Base-by-base conservation (phyloP, 2,888 invertebrate species). In the Amphipoea lucens region DNA sequence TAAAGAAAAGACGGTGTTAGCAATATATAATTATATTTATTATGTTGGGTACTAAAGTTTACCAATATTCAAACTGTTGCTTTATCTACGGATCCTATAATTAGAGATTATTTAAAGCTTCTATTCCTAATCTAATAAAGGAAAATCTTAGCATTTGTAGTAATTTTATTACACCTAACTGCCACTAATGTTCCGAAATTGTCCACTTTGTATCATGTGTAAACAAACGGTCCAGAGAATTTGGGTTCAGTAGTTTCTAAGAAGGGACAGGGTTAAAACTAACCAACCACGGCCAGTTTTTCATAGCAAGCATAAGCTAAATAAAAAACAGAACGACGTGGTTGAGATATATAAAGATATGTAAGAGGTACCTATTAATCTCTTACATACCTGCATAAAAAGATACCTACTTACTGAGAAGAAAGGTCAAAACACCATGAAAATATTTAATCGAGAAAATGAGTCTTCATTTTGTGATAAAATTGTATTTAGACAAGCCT, bases 241-340 rank as follows among this genome's bases (percentile, higher is more conserved):
- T 92, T 94, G 86, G 91, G 94, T 94, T 93, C 95, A 93, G 96
- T 96, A 96, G 96, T 95, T 96, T 96, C 96, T 91, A 68, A 90
- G 96, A 96, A 96, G 90, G 95, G 94, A 90, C 92, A 79, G 89
- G 89, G 89, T 90, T 87, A 91, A 90, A 91, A 91, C 86, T 72
- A 67, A 72, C 79, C 83, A 90, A 88, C 85, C 83, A 82, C 84
- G 88, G 90, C 87, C 42, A 76, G 85, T 83, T 88, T 90, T 87
- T 86, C 81, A 12, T 76, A 74, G 82, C 82, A 83, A n/a, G 54
- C 29, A 80, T 51, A 20, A 66, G 17, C 45, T 80, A 54, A 40
- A n/a, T 80, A 54, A 40, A n/a, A 65, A 63, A 54, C n/a, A 79
- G 68, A 79, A 17, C 51, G 17, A 54, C n/a, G 6, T 69, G 51